A percentile compares a stretch with the other conserved stretches of the same genome.
Conservation (phyloP, 1,140 invertebrate genomes). For the Streblospio benedicti region DNA sequence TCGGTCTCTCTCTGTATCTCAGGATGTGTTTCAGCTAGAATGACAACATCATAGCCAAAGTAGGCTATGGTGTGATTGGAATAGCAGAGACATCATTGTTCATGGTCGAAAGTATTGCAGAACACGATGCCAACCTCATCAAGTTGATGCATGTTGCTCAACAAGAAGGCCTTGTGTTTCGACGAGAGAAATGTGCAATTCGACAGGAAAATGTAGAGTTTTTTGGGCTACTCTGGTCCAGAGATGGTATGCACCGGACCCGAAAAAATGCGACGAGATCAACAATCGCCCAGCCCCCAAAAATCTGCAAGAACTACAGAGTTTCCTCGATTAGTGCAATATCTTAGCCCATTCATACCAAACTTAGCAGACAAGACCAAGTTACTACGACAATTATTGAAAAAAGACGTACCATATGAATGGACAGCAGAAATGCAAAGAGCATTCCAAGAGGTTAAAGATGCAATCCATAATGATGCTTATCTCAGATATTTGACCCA, state of each 20-base stretch:
- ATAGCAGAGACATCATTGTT: conserved; percentile 33
- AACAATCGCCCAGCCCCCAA: conserved; percentile 17
- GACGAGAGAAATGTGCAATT: conserved; percentile 31
- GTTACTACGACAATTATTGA: not conserved
- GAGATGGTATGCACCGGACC: conserved; percentile 41
- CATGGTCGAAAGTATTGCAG: not conserved
- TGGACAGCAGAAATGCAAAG: not conserved
- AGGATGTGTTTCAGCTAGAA: too few relatives aligned
- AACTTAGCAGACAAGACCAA: conserved; percentile 7
- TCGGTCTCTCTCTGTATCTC: too few relatives aligned
- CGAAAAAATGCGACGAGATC: conserved; percentile 39
- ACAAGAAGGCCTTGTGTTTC: conserved; percentile 37
- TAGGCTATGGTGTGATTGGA: conserved; percentile 37
- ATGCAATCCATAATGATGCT: not conserved
- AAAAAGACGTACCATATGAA: not conserved
- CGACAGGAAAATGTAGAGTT: not conserved
- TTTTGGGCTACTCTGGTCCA: conserved; percentile 30
- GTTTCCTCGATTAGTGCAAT: conserved; percentile 24
- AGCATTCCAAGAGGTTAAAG: not conserved
- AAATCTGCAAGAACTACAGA: conserved; percentile 20
- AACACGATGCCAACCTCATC: conserved; percentile 9
- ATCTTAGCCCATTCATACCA: conserved; percentile 21
- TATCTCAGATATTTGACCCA: not conserved
- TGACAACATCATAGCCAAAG: too few relatives aligned
- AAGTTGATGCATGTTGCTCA: conserved; percentile 34